These are phyloP conservation scores for Gryllus longicercus DNA, from an alignment of 2,888 invertebrate species.

Conservation along the genomic window DNA sequence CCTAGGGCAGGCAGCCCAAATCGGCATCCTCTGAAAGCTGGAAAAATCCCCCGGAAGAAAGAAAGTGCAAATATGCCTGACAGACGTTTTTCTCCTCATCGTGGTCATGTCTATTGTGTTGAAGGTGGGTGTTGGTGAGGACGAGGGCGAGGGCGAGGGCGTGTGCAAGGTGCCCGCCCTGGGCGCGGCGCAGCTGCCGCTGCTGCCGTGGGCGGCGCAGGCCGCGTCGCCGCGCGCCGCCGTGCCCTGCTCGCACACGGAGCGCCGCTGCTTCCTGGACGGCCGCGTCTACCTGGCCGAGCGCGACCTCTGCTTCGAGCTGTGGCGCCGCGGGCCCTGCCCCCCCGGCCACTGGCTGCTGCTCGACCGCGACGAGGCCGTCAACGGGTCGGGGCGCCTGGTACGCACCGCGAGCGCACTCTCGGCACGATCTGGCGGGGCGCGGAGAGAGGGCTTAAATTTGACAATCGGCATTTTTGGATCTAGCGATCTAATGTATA, in stretches of 20 bases:
- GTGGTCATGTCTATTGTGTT: too few relatives aligned
- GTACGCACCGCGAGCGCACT: background rate
- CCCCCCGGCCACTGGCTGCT: background rate
- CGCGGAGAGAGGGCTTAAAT: too few relatives aligned
- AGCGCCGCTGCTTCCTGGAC: background rate
- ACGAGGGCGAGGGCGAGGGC: background rate
- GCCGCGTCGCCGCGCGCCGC: background rate
- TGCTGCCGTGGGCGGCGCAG: background rate
- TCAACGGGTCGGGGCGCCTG: background rate
- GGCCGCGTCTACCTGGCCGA: background rate
- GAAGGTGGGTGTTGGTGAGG: too few relatives aligned
- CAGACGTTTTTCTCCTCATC: too few relatives aligned
- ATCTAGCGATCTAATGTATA: too few relatives aligned
- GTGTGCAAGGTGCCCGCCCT: background rate
- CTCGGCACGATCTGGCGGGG: too few relatives aligned
- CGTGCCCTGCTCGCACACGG: background rate
- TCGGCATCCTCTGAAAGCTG: too few relatives aligned
- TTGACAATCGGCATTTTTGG: too few relatives aligned
- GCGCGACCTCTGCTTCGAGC: background rate
- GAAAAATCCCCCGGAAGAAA: too few relatives aligned
- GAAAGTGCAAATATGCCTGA: too few relatives aligned
- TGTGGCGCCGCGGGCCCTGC: background rate
- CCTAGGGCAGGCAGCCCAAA: too few relatives aligned
- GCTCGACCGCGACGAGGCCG: background rate
- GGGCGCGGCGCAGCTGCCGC: background rate